Percentiles rank a stretch among this genome's conserved stretches.
phyloP scores from a whole-genome alignment of 2,113 vertebrate species.

The Phylloscopus whistleri region DNA sequence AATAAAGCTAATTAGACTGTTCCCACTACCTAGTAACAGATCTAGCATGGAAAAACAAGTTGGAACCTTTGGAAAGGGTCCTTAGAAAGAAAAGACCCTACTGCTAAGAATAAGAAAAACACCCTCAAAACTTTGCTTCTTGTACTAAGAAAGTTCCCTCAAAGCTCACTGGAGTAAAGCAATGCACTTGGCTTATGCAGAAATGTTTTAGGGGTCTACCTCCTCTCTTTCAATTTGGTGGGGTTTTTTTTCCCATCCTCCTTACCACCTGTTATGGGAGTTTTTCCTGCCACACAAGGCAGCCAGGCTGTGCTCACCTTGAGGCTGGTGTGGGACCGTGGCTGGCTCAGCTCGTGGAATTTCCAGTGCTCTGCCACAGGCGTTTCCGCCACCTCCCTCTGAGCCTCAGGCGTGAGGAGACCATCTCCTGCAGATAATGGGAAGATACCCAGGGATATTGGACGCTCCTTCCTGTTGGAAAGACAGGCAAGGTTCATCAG shows the following conservation, averaged over 20 bases:
- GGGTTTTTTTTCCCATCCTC: background rate
- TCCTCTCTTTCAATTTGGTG: background rate
- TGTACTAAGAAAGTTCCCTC: background rate
- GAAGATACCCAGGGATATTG: slow-evolving; percentile 92
- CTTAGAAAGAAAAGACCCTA: background rate
- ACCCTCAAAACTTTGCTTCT: background rate
- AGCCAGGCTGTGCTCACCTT: slow-evolving; percentile 77
- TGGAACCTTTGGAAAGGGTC: background rate
- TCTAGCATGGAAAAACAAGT: background rate
- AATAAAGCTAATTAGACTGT: background rate
- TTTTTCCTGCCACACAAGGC: background rate
- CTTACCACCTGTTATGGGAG: rapidly evolving
- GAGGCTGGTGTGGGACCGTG: slow-evolving; percentile 90
- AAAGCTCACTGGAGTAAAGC: background rate
- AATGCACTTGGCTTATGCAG: background rate
- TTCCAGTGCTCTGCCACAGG: slow-evolving; percentile 89
- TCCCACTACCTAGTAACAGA: background rate
- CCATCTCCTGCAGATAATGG: slow-evolving; percentile 84
- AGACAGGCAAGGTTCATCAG: background rate
- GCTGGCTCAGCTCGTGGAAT: slow-evolving; percentile 87
- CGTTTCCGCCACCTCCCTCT: slow-evolving; percentile 78
- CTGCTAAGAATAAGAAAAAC: background rate
- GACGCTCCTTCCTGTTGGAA: slow-evolving; percentile 88
- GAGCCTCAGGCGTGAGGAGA: slow-evolving; percentile 81
- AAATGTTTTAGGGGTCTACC: background rate